A percentile compares a stretch with the other conserved stretches of the same genome.
phyloP scores from a whole-genome alignment of 1,140 invertebrate species.

The Danaus plexippus region DNA sequence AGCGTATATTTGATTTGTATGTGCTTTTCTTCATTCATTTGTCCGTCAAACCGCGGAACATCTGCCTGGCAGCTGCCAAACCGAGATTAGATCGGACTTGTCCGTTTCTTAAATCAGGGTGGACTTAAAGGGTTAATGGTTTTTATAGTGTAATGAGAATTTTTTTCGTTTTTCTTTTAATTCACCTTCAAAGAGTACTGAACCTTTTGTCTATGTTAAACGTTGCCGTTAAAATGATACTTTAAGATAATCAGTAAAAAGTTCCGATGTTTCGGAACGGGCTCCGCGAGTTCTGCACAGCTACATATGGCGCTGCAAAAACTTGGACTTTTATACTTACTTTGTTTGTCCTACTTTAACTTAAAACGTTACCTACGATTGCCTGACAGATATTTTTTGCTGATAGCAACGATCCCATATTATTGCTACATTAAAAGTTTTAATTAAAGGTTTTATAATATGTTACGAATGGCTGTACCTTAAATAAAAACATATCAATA shows the following conservation, averaged over 20 bases:
- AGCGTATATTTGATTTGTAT: conserved; percentile 16
- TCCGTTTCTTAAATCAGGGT: conserved; percentile 42
- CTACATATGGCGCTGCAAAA: conserved; percentile 15
- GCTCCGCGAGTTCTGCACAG: conserved; percentile 10
- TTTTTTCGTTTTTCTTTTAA: no score
- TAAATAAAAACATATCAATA: no score
- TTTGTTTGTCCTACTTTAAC: conserved; percentile 12
- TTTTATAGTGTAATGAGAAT: conserved; percentile 21
- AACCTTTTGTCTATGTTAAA: no score
- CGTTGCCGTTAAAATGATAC: no score
- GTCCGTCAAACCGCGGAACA: conserved; percentile 35
- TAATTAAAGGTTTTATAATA: no score
- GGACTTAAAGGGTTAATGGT: conserved; percentile 41
- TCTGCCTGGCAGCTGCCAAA: conserved; percentile 49
- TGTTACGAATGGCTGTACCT: no score
- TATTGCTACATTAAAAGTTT: no score
- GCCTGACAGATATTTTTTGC: no score
- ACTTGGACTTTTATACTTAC: conserved; percentile 10
- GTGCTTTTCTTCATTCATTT: conserved; percentile 20
- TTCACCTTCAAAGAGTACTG: no score
- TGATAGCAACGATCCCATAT: no score
- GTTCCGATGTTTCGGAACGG: conserved; percentile 8
- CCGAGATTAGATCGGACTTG: conserved; percentile 50
- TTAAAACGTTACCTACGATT: no score
- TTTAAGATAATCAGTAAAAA: no score